These are phyloP conservation scores for Grammomys surdaster DNA, from an alignment of 2,113 vertebrate genomes.

Conservation along the genomic window DNA sequence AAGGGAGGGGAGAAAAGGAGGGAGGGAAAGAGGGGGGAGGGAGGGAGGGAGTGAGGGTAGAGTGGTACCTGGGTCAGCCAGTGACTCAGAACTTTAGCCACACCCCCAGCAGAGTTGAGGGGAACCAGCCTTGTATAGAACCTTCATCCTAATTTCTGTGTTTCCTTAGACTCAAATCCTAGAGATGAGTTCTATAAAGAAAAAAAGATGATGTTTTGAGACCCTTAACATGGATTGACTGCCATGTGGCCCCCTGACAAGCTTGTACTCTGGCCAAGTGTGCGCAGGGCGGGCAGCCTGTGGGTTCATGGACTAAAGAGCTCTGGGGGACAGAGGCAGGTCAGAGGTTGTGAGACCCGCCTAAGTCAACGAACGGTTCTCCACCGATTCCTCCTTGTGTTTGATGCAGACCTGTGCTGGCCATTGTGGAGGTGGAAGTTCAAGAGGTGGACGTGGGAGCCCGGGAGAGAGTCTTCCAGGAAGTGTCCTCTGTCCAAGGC, in stretches of 20 bases:
- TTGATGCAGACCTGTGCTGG: slow-evolving; percentile 87
- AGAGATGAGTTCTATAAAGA: neutral
- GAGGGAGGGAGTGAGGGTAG: neutral
- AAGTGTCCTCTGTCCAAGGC: slow-evolving; percentile 90
- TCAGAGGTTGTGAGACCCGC: neutral
- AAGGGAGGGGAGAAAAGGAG: neutral
- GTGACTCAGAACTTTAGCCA: too few species aligned
- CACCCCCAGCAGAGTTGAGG: neutral
- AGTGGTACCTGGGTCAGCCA: neutral
- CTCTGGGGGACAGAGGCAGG: neutral
- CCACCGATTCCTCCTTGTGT: neutral
- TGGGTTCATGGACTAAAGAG: accelerated
- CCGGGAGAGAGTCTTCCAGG: slow-evolving; percentile 88
- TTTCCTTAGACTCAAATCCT: neutral
- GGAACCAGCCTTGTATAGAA: neutral
- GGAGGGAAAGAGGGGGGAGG: too few species aligned
- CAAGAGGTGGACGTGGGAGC: slow-evolving; percentile 88
- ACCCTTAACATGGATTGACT: neutral
- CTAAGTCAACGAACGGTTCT: accelerated
- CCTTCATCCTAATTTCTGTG: neutral
- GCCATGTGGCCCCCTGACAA: too few species aligned
- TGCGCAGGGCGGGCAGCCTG: accelerated
- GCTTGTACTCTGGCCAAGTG: neutral
- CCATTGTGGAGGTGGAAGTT: slow-evolving; percentile 90
- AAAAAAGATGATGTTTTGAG: neutral